phyloP scores from a whole-genome alignment of 2,797 vertebrate genomes.

The Coranthus polyacanthus region DNA sequence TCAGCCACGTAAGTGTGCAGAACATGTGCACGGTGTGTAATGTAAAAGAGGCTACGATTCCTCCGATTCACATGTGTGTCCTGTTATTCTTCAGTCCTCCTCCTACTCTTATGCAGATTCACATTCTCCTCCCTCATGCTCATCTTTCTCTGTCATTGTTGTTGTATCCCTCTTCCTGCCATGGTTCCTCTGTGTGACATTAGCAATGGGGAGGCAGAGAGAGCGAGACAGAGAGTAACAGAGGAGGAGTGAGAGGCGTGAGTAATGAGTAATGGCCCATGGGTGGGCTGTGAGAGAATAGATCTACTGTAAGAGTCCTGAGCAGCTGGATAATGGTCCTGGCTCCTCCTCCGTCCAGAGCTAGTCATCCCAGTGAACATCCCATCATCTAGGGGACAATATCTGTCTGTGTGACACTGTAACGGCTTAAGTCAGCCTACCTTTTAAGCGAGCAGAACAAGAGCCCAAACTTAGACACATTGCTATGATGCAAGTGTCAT shows the following conservation, averaged over 20 bases:
- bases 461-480: not conserved
- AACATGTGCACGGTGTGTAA: too few species aligned
- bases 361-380: constrained; percentile 63
- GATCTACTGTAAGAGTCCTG: constrained; percentile 74
- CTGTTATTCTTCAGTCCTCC: constrained; percentile 31
- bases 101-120: constrained; percentile 53
- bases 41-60: too few species aligned
- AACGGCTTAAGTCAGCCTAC: not conserved
- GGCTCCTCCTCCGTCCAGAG: constrained; percentile 42
- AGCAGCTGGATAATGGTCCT: constrained; percentile 73
- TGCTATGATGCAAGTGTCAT: too few species aligned
- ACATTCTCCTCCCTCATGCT: constrained; percentile 56
- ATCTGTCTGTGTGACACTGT: constrained; percentile 55
- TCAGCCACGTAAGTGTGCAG: constrained; percentile 19
- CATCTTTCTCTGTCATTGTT: constrained; percentile 47
- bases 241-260: constrained; percentile 67
- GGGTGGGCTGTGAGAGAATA: constrained; percentile 77
- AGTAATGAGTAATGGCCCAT: constrained; percentile 73
- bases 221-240: constrained; percentile 42
- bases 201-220: constrained; percentile 37
- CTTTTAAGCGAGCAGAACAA: not conserved
- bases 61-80: not conserved
- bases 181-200: constrained; percentile 63
- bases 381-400: constrained; percentile 62
- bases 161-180: constrained; percentile 28